phyloP scores from a whole-genome alignment of 2,113 vertebrate genomes.

The Daphoenositta chrysoptera region DNA sequence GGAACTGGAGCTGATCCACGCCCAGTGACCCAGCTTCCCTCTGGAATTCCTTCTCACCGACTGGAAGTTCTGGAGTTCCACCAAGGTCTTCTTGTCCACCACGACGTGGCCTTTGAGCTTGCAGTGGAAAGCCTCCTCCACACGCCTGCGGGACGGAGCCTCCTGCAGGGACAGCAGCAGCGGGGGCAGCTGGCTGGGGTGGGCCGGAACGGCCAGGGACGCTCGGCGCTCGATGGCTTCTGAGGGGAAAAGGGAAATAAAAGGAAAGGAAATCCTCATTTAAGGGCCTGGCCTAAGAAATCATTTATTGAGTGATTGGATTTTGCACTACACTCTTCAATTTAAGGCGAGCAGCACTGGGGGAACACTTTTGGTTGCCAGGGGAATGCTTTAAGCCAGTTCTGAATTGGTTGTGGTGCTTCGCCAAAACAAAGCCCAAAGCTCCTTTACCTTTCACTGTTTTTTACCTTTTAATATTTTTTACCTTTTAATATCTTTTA shows the following conservation, averaged over 20 bases:
- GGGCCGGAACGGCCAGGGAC: slow-evolving; percentile 57
- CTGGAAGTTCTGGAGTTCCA: slow-evolving; percentile 93
- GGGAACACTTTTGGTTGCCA: neutral
- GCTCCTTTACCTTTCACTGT: neutral
- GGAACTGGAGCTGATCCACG: neutral
- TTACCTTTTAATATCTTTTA: neutral
- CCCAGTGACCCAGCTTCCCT: neutral
- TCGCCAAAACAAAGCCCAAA: neutral
- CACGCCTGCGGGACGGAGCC: slow-evolving; percentile 63
- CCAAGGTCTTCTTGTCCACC: slow-evolving; percentile 89
- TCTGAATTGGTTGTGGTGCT: neutral
- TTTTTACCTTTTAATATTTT: neutral
- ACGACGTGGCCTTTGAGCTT: slow-evolving; percentile 81
- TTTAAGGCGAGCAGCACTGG: neutral
- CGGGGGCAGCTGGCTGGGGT: slow-evolving; percentile 69
- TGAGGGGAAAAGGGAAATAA: slow-evolving; percentile 11
- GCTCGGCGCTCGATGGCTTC: slow-evolving; percentile 83
- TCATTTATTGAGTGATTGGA: fast-evolving
- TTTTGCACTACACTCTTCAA: neutral
- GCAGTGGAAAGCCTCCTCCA: slow-evolving; percentile 91
- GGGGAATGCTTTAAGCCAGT: neutral
- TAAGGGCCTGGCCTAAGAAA: neutral
- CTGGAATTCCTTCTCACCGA: slow-evolving; percentile 74
- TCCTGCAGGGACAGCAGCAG: slow-evolving; percentile 77
- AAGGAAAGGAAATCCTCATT: neutral